A percentile compares a stretch with the other conserved stretches of the same genome.
Evolutionary conservation across 2,888 invertebrate species (phyloP).

Genomic region (Sclerodermus sp.): DNA sequence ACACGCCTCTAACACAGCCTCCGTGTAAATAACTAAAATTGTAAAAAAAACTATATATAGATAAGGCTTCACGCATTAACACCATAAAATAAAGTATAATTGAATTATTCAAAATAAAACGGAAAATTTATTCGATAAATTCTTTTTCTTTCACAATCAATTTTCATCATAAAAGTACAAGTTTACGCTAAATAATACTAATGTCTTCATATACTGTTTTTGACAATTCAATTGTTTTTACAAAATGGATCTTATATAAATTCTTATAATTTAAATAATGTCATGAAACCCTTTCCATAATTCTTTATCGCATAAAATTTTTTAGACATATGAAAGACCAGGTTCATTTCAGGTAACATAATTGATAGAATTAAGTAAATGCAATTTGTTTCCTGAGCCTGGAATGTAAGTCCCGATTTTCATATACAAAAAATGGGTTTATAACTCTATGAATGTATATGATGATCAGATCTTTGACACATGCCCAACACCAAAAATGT

Average conservation of each 20-base stretch:
- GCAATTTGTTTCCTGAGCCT: slow-evolving; percentile 34
- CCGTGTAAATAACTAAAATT: slow-evolving; percentile 27
- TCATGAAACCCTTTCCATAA: slow-evolving; percentile 7
- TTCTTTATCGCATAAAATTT: slow-evolving; percentile 1
- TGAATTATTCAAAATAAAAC: slow-evolving; percentile 1
- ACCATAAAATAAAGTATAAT: slow-evolving; percentile 3
- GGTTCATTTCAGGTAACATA: slow-evolving; percentile 10
- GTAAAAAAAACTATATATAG: slow-evolving; percentile 15
- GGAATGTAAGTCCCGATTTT: slow-evolving; percentile 43
- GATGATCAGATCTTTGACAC: slow-evolving; percentile 20
- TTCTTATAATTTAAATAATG: neutral
- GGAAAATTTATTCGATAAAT: too few species aligned
- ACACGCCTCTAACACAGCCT: slow-evolving; percentile 30
- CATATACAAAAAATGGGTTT: slow-evolving; percentile 16
- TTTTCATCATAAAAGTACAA: neutral
- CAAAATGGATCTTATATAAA: neutral
- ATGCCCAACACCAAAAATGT: slow-evolving; percentile 43
- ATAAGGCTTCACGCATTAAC: slow-evolving; percentile 14
- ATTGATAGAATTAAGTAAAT: slow-evolving; percentile 30
- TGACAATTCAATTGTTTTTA: neutral
- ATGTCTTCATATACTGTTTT: too few species aligned
- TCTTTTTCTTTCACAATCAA: neutral
- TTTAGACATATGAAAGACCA: slow-evolving; percentile 10
- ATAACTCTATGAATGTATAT: slow-evolving; percentile 19
- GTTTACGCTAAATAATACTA: neutral